phyloP scores from a whole-genome alignment of 1,140 invertebrate species.

The Psilanteris sp. region DNA sequence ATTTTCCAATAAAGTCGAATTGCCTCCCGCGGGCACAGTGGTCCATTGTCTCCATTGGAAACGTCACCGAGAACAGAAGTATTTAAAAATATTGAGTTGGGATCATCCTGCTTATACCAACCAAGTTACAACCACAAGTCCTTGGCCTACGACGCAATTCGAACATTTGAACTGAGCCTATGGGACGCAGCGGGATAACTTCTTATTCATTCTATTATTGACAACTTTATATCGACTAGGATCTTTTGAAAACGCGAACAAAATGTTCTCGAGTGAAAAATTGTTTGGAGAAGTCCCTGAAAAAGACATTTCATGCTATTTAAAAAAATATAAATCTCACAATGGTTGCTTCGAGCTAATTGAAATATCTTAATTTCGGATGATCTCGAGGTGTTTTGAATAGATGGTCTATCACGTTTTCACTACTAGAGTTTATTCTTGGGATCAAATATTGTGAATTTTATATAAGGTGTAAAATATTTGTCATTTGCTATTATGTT shows the following conservation, averaged over 20 bases:
- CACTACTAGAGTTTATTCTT: constrained; percentile 51
- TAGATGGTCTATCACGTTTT: constrained; percentile 35
- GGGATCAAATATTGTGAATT: constrained; percentile 32
- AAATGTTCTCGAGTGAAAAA: constrained; percentile 37
- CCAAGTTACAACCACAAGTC: constrained; percentile 55
- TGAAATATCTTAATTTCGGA: constrained; percentile 60
- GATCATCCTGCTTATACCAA: constrained; percentile 42
- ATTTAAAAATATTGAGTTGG: constrained; percentile 33
- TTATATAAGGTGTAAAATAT: constrained; percentile 56
- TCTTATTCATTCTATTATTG: constrained; percentile 51
- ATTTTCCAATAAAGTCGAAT: constrained; percentile 39
- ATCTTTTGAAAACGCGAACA: constrained; percentile 11
- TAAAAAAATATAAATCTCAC: constrained; percentile 58
- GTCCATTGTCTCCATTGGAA: constrained; percentile 38
- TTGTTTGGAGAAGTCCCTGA: constrained; percentile 52
- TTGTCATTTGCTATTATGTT: constrained; percentile 49
- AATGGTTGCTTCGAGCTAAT: constrained; percentile 52
- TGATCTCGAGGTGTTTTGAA: constrained; percentile 38
- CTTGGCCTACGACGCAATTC: constrained; percentile 48
- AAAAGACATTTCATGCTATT: constrained; percentile 56
- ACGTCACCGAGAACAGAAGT: constrained; percentile 28
- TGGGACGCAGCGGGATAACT: constrained; percentile 57
- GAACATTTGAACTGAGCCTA: constrained; percentile 29
- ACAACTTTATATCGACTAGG: constrained; percentile 52
- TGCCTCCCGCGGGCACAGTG: constrained; percentile 33